These are phyloP conservation scores for Vollenhovia emeryi DNA, from an alignment of 1,140 invertebrate species.

Conservation along the genomic window DNA sequence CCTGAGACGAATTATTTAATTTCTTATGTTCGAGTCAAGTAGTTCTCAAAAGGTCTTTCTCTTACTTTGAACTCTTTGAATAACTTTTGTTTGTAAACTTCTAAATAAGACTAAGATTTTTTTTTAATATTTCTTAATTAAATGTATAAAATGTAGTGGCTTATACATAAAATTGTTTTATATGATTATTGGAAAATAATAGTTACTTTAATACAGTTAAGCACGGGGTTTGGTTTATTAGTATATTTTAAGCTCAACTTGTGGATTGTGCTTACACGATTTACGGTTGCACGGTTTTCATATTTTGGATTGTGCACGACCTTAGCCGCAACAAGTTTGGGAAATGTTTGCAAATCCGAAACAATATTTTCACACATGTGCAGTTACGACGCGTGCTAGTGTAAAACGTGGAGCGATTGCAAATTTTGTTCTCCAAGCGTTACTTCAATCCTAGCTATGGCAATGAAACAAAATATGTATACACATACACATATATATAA, in stretches of 20 bases:
- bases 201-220: neutral
- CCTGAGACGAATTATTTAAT: neutral
- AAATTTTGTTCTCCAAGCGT: constrained; percentile 3
- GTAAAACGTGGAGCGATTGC: neutral
- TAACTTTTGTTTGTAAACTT: neutral
- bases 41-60: neutral
- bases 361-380: constrained; percentile 16
- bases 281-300: neutral
- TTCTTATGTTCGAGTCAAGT: neutral
- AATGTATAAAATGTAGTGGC: neutral
- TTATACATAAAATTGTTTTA: neutral
- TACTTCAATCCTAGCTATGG: neutral
- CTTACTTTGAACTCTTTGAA: neutral
- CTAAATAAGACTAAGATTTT: neutral
- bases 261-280: neutral
- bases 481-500: too few relatives aligned
- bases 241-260: constrained; percentile 14
- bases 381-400: neutral
- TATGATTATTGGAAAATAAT: neutral
- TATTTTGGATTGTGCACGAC: neutral
- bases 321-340: neutral
- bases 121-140: neutral
- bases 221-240: neutral
- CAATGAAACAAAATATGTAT: neutral
- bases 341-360: constrained; percentile 31